Conservation (phyloP, 2,888 invertebrate genomes). For the Adela reaumurella region DNA sequence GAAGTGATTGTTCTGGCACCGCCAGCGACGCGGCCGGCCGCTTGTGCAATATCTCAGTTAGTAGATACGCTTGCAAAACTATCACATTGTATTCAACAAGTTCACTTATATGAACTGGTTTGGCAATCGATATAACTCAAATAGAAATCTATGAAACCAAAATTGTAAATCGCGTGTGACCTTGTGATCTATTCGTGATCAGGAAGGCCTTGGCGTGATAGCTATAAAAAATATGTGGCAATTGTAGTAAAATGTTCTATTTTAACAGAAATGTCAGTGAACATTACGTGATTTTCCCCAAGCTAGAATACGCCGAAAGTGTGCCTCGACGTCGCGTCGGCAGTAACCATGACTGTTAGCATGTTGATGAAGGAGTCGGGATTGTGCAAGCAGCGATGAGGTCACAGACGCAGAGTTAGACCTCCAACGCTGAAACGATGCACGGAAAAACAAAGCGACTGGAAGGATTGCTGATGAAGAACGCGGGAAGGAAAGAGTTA, state of each 20-base stretch:
- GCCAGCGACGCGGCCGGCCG: not conserved
- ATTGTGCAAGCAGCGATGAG: not conserved
- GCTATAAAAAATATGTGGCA: not conserved
- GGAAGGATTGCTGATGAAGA: not conserved
- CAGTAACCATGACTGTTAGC: not conserved
- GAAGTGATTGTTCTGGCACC: not conserved
- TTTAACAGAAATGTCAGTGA: not conserved
- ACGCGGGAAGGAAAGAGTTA: constrained; percentile 6
- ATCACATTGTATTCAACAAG: not conserved
- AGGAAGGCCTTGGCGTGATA: not conserved
- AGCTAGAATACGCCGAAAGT: not conserved
- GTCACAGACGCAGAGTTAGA: not conserved
- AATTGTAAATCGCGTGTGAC: not conserved
- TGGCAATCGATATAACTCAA: not conserved
- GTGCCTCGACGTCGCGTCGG: not conserved
- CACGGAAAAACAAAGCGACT: not conserved
- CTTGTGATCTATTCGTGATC: not conserved
- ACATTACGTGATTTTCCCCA: not conserved
- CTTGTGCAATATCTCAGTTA: not conserved
- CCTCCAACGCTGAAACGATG: not conserved
- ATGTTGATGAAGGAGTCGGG: not conserved
- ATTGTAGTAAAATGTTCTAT: not conserved
- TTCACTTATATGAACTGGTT: not conserved
- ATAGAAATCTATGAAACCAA: too few species aligned
- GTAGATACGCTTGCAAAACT: not conserved